Conservation (phyloP, 2,113 vertebrate species). For the Chaetodon trifascialis region DNA sequence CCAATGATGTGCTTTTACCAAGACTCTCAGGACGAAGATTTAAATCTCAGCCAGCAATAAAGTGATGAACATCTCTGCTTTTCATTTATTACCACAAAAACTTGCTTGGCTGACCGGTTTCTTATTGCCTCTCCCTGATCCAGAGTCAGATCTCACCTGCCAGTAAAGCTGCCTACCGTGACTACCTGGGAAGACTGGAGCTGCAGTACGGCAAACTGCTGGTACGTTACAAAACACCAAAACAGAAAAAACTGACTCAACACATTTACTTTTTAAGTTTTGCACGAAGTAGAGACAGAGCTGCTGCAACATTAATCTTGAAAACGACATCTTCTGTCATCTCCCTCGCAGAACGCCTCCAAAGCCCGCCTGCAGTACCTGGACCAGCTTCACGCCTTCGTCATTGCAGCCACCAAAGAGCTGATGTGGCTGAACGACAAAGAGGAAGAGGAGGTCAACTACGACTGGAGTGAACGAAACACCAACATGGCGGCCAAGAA, state of each 20-base stretch:
- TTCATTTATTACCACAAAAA: neutral
- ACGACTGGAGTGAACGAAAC: conserved; percentile 94
- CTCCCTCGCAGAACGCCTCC: conserved; percentile 86
- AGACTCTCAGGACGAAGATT: too few species aligned
- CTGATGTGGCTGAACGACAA: conserved; percentile 96
- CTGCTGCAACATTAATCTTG: neutral
- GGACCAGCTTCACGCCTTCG: conserved; percentile 90
- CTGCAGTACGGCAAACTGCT: conserved; percentile 91
- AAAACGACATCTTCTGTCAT: neutral
- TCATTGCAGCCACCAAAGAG: conserved; percentile 91
- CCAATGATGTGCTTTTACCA: too few species aligned
- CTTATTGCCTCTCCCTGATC: neutral
- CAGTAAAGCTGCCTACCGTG: conserved; percentile 87
- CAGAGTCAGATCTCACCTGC: conserved; percentile 89
- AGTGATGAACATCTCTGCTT: too few species aligned
- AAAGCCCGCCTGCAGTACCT: conserved; percentile 89
- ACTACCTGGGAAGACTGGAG: conserved; percentile 92
- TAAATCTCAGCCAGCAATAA: too few species aligned
- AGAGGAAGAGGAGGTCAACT: conserved; percentile 95
- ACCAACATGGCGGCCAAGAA: conserved; percentile 93
- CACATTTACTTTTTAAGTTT: too few species aligned
- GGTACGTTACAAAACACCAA: conserved; percentile 78
- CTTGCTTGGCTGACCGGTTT: neutral
- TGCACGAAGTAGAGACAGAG: too few species aligned
- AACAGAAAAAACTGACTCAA: neutral